Conservation (phyloP, 2,113 vertebrate species). For the Poeciliopsis turrubarensis region DNA sequence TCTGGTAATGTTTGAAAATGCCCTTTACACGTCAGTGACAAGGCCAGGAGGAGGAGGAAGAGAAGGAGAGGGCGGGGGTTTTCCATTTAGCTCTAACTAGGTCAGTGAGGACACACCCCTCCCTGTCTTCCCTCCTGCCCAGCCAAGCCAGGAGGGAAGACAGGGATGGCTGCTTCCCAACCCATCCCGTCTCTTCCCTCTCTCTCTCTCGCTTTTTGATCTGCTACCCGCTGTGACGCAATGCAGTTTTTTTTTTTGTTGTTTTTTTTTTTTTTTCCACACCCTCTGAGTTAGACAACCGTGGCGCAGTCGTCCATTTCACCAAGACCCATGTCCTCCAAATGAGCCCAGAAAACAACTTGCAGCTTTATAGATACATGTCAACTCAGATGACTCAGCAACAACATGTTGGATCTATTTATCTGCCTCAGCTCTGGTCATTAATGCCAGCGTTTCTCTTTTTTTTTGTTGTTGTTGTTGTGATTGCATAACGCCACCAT, state of each 20-base stretch:
- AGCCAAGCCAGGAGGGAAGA: too few relatives aligned
- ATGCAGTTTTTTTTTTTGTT: conserved; percentile 69
- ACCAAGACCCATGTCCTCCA: conserved; percentile 10
- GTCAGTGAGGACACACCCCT: conserved; percentile 75
- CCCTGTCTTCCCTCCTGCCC: conserved; percentile 35
- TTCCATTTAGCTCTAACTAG: conserved; percentile 72
- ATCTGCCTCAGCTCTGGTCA: conserved; percentile 11
- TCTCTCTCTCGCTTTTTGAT: conserved; percentile 6
- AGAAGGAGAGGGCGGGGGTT: conserved; percentile 28
- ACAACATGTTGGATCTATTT: conserved; percentile 26
- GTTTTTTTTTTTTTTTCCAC: conserved; percentile 34
- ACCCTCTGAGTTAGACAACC: conserved; percentile 31
- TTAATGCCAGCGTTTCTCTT: conserved; percentile 24
- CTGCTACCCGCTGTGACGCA: conserved; percentile 71
- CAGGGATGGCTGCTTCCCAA: conserved; percentile 17
- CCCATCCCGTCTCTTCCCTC: conserved; percentile 33
- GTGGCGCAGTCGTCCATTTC: conserved; percentile 15
- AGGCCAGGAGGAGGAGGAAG: conserved; percentile 28
- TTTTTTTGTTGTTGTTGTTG: conserved; percentile 9
- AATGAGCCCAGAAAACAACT: conserved; percentile 26
- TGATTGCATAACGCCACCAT: conserved; percentile 37
- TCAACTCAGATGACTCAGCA: conserved; percentile 36
- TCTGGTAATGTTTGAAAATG: conserved; percentile 67
- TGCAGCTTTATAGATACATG: conserved; percentile 16
- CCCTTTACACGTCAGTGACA: conserved; percentile 67